Evolutionary conservation across 1,140 invertebrate species (phyloP), one percentile per base, ranked within the genome.

Genomic region (Trachymyrmex septentrionalis): DNA sequence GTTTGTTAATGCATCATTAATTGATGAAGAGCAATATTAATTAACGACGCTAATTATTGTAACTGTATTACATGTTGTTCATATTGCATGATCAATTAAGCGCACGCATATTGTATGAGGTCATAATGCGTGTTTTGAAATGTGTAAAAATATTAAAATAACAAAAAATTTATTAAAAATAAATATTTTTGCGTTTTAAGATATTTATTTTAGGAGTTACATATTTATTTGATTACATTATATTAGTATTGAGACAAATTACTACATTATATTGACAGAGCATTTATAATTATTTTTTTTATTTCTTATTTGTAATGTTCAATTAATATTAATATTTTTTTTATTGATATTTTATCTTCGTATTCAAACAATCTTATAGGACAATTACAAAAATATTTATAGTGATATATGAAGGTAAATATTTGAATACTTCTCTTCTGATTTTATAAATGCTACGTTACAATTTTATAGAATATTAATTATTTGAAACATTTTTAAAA

Each of bases 1-100:
- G n/a, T 69, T 72, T 73, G 67, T 73, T 73, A 73, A 59, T 75
- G 38, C 55, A 48, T 75, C 38, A 57, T 84, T 73, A 75, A 84
- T 75, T 73, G n/a, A 73, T 55, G 24, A 59, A 61, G 38, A 61
- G 6, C 27, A 24, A 72, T 71, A 30, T 57, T 81, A 72, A 81
- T 81, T 81, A 81, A 57, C 5, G 16, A 61, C 9, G 19, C 34
- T 75, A 63, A 75, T 84, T 75, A 84, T 84, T 59, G 12, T 27
- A 38, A 72, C 10, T 59, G 24, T 73, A 4, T 38, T 9, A 57
- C 7, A 27, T 21, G 12, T 10, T 48, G 12, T 75, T 75, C 14
- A 24, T 27, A 27, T 63, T 27, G 48, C 21, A 27, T 34, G 10
- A 73, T 73, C 2, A 73, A 82, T 69, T 73, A 48, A 61, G 19